Conservation (phyloP, 2,113 vertebrate species). For the Cyanocitta stelleri region DNA sequence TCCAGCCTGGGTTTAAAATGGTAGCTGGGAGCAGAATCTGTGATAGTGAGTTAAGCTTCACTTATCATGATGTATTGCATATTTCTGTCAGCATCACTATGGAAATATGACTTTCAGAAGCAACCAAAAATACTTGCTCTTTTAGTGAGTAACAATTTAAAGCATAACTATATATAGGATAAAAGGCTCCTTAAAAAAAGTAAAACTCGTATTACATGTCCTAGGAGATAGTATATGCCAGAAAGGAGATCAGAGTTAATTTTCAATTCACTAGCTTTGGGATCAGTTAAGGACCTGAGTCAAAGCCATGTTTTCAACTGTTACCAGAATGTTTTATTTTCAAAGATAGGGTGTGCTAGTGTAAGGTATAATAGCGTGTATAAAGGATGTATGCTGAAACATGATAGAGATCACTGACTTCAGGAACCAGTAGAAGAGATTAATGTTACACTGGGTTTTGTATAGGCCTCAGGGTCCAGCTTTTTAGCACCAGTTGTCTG, state of each 20-base stretch:
- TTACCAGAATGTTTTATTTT: background rate
- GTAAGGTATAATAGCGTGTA: background rate
- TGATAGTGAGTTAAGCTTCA: slow-evolving; percentile 17
- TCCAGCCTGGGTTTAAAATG: background rate
- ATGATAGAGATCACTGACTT: background rate
- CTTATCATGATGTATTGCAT: background rate
- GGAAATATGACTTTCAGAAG: slow-evolving; percentile 56
- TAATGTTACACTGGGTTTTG: background rate
- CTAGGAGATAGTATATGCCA: background rate
- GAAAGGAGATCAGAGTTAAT: background rate
- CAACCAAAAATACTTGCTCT: slow-evolving; percentile 67
- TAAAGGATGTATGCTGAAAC: background rate
- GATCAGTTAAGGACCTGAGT: background rate
- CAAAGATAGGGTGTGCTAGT: background rate
- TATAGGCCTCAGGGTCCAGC: background rate
- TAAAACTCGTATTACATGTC: background rate
- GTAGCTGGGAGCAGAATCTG: background rate
- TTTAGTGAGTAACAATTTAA: slow-evolving; percentile 55
- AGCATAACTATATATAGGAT: slow-evolving; percentile 24
- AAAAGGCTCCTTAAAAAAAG: background rate
- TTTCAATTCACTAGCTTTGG: background rate
- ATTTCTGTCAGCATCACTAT: slow-evolving; percentile 53
- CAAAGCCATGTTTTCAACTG: background rate
- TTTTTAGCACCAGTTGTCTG: background rate
- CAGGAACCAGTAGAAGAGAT: background rate